Conservation (phyloP, 2,797 vertebrate species). For the Melanotaenia maccullochi region DNA sequence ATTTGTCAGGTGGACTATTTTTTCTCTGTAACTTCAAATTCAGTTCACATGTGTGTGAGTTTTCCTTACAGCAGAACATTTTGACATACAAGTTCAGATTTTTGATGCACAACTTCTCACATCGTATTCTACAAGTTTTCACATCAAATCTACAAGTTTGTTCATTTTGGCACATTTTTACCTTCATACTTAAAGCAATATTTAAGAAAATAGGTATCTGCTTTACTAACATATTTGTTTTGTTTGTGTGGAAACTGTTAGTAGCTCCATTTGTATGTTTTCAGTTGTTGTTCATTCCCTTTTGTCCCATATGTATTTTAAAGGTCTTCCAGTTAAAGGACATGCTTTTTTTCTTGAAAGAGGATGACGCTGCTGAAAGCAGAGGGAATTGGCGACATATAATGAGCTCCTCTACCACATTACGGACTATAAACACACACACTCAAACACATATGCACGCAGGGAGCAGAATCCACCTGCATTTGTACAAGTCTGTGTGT, state of each 20-base stretch:
- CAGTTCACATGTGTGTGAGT: no score
- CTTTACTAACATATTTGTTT: neutral
- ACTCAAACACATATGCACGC: constrained; percentile 12
- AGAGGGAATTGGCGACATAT: constrained; percentile 28
- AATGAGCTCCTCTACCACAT: constrained; percentile 56
- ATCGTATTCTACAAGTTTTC: no score
- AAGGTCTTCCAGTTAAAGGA: constrained; percentile 16
- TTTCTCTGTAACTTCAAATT: no score
- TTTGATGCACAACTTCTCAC: no score
- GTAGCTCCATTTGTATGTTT: constrained; percentile 14
- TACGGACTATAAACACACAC: constrained; percentile 31
- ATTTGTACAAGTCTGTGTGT: constrained; percentile 27
- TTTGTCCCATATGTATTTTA: constrained; percentile 13
- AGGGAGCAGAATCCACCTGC: constrained; percentile 52
- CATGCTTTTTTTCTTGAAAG: neutral
- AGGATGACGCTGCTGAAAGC: constrained; percentile 13
- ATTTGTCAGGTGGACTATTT: no score
- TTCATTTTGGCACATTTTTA: no score
- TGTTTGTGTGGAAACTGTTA: constrained; percentile 13
- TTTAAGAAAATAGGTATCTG: neutral
- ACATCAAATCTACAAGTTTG: no score
- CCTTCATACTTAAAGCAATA: neutral
- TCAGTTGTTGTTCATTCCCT: constrained; percentile 8
- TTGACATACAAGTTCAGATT: no score
- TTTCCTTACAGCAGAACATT: no score